Percentiles rank a stretch among this genome's conserved stretches.
Evolutionary conservation across 2,888 invertebrate species (phyloP).

Genomic region (Platycheirus albimanus): DNA sequence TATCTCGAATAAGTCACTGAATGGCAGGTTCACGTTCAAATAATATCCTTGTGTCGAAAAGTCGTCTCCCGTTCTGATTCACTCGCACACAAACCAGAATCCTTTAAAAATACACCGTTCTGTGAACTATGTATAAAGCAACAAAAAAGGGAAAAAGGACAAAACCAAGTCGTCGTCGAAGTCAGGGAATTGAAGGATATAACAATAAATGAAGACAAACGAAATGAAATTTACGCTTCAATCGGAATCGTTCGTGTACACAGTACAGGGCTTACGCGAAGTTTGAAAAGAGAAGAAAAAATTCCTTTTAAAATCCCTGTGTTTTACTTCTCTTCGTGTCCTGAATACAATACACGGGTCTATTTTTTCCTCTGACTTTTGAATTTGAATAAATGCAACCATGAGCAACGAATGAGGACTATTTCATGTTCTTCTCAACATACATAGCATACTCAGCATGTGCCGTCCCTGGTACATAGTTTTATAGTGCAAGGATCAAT

Average conservation of each 20-base stretch:
- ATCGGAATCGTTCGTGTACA: slow-evolving; percentile 34
- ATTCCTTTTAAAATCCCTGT: slow-evolving; percentile 10
- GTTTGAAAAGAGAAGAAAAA: background rate
- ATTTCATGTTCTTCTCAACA: background rate
- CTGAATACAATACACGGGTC: slow-evolving; percentile 50
- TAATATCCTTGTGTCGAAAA: slow-evolving; percentile 59
- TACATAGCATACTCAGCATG: too few species aligned
- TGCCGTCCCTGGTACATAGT: slow-evolving; percentile 15
- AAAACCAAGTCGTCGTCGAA: background rate
- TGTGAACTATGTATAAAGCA: background rate
- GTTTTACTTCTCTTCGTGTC: slow-evolving; percentile 42
- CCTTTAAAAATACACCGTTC: slow-evolving; percentile 15
- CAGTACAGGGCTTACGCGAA: slow-evolving; percentile 19
- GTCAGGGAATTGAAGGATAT: slow-evolving; percentile 20
- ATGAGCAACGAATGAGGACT: slow-evolving; percentile 22
- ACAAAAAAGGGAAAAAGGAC: background rate
- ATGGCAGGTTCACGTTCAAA: slow-evolving; percentile 61
- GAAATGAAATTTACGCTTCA: slow-evolving; percentile 52
- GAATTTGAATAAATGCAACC: slow-evolving; percentile 61
- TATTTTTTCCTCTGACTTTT: slow-evolving; percentile 18
- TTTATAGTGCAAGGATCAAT: slow-evolving; percentile 42
- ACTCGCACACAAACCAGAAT: slow-evolving; percentile 7
- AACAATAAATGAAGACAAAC: slow-evolving; percentile 38
- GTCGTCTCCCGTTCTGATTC: slow-evolving; percentile 23
- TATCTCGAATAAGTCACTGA: slow-evolving; percentile 27